Evolutionary conservation across 2,888 invertebrate genomes (phyloP), one percentile per base, ranked within the genome.

Genomic region (Leptogaster cylindrica): DNA sequence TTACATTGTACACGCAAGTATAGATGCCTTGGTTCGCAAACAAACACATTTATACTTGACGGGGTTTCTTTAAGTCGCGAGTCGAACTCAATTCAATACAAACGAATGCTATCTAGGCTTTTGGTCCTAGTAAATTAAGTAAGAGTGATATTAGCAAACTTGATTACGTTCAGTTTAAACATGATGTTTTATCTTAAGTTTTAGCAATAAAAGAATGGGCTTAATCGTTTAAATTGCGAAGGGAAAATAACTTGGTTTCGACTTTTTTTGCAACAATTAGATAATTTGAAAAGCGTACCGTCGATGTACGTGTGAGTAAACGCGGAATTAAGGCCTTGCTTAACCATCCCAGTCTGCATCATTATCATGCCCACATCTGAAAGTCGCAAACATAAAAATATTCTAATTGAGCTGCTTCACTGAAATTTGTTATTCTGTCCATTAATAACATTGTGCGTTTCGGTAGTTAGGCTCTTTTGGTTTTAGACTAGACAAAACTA

Each of bases 281-380:
- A 67, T 71, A 68, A 70, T 67, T 66, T 69, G 67, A 70, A 72
- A 74, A 74, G 82, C 91, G 88, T 92, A 92, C 92, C 92, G 88
- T 92, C 91, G 85, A 88, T 83, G 82, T 85, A 87, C 86, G 83
- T 85, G 83, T 85, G 85, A 84, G 85, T 86, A 44, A 64, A 69
- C 82, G 87, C 83, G 82, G 86, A 86, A 87, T 89, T 91, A 84
- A 89, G 84, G 84, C 87, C 89, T 86, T 92, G 90, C 88, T 92
- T 93, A 89, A 93, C 92, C 93, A 93, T 93, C 86, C 93, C 93
- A 83, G 92, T 88, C 90, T 93, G 92, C 92, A 93, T 92, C 93
- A 93, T 92, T 88, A 93, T 92, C 93, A 93, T 93, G 87, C 93
- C 93, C 85, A 93, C 93, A 93, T 93, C 93, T 93, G 93, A 75